A percentile compares a stretch with the other conserved stretches of the same genome.
phyloP scores from a whole-genome alignment of 2,113 vertebrate genomes.

The Scortum barcoo region DNA sequence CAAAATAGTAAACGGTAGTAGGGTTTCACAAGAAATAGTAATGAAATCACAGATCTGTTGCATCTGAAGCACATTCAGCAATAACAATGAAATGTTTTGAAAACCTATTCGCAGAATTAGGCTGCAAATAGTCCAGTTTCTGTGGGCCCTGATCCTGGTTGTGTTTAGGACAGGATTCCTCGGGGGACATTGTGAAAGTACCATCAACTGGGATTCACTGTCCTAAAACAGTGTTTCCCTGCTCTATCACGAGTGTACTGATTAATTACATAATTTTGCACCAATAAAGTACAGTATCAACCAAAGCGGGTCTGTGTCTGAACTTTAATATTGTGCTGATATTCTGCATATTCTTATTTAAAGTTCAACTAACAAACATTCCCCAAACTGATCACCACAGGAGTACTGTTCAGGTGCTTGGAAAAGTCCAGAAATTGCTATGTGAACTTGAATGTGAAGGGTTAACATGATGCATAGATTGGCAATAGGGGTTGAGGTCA shows the following conservation, averaged over 20 bases:
- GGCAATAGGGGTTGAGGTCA: not conserved
- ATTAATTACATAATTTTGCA: not conserved
- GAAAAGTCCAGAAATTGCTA: too few species aligned
- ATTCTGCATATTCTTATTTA: not conserved
- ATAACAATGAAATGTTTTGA: slow-evolving; percentile 43
- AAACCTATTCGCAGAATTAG: slow-evolving; percentile 55
- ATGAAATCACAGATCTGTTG: slow-evolving; percentile 4
- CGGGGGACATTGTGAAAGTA: slow-evolving; percentile 52
- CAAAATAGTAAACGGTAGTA: slow-evolving; percentile 18
- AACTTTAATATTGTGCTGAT: not conserved
- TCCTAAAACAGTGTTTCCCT: not conserved
- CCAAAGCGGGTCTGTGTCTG: not conserved
- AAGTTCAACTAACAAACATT: not conserved
- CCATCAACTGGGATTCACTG: not conserved
- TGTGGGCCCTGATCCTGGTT: slow-evolving; percentile 8
- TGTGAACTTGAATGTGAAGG: not conserved
- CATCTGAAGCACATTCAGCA: slow-evolving; percentile 21
- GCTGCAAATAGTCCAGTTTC: slow-evolving; percentile 11
- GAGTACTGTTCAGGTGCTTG: not conserved
- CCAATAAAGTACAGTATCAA: not conserved
- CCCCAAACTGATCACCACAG: not conserved
- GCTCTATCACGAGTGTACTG: not conserved
- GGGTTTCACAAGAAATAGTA: slow-evolving; percentile 32
- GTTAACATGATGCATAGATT: not conserved
- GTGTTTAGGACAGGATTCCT: slow-evolving; percentile 35